phyloP scores from a whole-genome alignment of 2,888 invertebrate genomes.

The Spisula subtruncata region DNA sequence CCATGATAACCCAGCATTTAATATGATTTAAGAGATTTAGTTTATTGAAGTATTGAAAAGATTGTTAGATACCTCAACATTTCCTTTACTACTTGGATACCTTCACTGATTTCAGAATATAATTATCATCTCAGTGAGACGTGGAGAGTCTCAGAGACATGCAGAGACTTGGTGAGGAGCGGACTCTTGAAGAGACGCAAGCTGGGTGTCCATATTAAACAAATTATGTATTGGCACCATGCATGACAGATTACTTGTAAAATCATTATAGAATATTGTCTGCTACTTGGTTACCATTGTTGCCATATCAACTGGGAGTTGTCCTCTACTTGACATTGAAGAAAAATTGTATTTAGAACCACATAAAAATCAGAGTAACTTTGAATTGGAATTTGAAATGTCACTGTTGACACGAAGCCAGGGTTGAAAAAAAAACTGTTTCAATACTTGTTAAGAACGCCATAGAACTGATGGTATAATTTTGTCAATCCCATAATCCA shows the following conservation, averaged over 20 bases:
- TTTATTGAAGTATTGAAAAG: slow-evolving; percentile 9
- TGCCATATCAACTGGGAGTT: neutral
- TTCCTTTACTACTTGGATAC: neutral
- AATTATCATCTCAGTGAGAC: no score
- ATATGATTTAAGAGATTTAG: neutral
- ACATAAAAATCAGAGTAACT: neutral
- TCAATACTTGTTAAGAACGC: neutral
- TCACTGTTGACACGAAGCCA: neutral
- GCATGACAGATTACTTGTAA: slow-evolving; percentile 29
- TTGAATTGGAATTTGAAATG: slow-evolving; percentile 9
- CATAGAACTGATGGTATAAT: neutral
- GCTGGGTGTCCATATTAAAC: neutral
- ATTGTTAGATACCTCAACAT: neutral
- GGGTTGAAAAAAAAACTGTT: neutral
- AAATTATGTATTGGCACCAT: slow-evolving; percentile 21
- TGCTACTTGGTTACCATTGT: slow-evolving; percentile 7
- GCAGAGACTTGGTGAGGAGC: no score
- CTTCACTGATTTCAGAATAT: neutral
- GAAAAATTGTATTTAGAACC: neutral
- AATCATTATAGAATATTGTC: slow-evolving; percentile 32
- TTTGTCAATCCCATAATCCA: slow-evolving; percentile 1
- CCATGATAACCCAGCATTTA: neutral
- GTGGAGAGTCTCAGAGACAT: no score
- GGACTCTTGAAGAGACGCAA: no score
- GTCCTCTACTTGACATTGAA: neutral